Evolutionary conservation across 2,113 vertebrate species (phyloP), one percentile per base, ranked within the genome.

Genomic region (Guaruba guarouba): DNA sequence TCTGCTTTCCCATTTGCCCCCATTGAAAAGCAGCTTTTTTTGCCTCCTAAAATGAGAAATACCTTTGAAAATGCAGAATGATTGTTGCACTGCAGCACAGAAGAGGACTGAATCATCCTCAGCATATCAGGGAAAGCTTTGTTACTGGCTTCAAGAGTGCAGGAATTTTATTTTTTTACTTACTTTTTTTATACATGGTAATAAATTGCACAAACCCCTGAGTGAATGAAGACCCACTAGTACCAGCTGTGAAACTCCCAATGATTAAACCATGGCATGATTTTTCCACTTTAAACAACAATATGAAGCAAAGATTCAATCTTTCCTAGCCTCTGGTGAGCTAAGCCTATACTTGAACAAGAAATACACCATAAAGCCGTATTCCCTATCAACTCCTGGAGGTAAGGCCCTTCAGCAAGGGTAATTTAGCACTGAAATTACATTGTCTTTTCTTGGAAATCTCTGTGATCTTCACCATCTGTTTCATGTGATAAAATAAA

Each of bases 391-490:
- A 88, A 39, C 23, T 96, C 16, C 67, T 55, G 35, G 20, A 82
- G 24, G 66, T 68, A 92, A 88, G 41, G 33, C 22, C 27, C 67
- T 91, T 88, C 54, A 94, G 64, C 55, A 95, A 73, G 55, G 77
- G 76, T 86, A 88, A 81, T 92, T 97, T 93, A 95, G 62, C 43
- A 80, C 67, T 93, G 67, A 96, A 97, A 96, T 83, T 64, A 62
- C 51, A 69, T 83, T 94, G 79, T 83, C 74, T 88, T 96, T 81
- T 41, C 78, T 88, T 93, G 41, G 63, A 97, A 95, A 95, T 96
- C 92, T 88, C 94, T 93, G 17, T 93, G 90, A 96, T 96, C 80
- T 83, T 86, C 82, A 63, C 93, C 95, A 96, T 92, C 92, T 96
- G 94, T 64, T 96, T 77, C 85, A 91, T 62, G 51, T 0, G 15